Evolutionary conservation across 2,888 invertebrate species (phyloP).

Genomic region (Phortica magna): DNA sequence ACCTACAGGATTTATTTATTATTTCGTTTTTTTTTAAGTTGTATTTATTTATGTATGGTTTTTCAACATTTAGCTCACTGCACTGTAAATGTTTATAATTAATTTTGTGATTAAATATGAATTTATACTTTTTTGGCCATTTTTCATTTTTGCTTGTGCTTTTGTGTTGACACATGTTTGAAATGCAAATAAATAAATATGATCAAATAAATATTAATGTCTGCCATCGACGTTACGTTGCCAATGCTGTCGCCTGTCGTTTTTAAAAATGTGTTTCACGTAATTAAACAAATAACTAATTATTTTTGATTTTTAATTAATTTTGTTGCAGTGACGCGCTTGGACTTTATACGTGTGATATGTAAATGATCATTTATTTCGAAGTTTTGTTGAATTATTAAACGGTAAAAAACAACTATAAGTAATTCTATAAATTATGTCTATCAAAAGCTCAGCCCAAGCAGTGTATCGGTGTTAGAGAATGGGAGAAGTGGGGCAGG

Average conservation of each 20-base stretch:
- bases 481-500: too few species aligned
- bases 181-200: constrained; percentile 68
- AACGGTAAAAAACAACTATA: background rate
- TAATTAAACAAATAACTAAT: constrained; percentile 71
- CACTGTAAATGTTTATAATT: constrained; percentile 59
- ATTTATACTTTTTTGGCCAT: constrained; percentile 49
- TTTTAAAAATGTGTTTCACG: constrained; percentile 66
- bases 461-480: too few species aligned
- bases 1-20: constrained; percentile 32
- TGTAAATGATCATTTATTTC: constrained; percentile 3
- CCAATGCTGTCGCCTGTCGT: background rate
- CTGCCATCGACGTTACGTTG: constrained; percentile 27
- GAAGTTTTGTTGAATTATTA: background rate
- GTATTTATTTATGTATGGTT: constrained; percentile 19
- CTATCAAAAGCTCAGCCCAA: too few species aligned
- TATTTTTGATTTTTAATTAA: constrained; percentile 71
- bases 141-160: background rate
- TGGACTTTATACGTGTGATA: background rate
- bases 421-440: too few species aligned
- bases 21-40: constrained; percentile 39
- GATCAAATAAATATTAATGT: constrained; percentile 65
- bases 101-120: constrained; percentile 70
- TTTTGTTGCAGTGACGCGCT: constrained; percentile 45
- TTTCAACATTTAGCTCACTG: constrained; percentile 12
- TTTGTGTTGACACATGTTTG: constrained; percentile 68